These are phyloP conservation scores for Oncorhynchus nerka DNA, from an alignment of 2,113 vertebrate species.

Conservation along the genomic window DNA sequence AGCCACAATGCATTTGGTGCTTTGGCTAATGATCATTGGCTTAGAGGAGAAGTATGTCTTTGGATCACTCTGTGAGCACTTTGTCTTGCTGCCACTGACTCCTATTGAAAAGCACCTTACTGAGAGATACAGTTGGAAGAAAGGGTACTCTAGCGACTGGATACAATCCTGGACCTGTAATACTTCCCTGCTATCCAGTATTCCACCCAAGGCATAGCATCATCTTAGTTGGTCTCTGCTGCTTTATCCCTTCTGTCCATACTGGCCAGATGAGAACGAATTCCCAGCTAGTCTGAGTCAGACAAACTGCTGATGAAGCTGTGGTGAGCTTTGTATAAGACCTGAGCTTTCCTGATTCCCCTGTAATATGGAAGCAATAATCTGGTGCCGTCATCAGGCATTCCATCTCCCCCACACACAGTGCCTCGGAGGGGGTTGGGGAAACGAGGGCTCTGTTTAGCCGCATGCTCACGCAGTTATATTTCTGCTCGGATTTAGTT, in stretches of 20 bases:
- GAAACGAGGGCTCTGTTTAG: slow-evolving; percentile 15
- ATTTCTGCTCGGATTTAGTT: slow-evolving; percentile 39
- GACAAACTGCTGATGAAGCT: not conserved
- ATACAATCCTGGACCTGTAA: not conserved
- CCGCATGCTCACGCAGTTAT: not conserved
- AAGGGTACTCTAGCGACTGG: no score
- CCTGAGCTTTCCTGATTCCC: slow-evolving; percentile 13
- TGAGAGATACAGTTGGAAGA: no score
- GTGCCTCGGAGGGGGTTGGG: slow-evolving; percentile 42
- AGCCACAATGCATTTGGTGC: no score
- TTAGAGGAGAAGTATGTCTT: no score
- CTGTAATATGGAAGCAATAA: slow-evolving; percentile 34
- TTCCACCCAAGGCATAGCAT: no score
- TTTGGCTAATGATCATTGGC: no score
- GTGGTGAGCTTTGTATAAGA: not conserved
- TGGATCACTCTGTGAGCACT: no score
- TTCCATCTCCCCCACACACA: slow-evolving; percentile 34
- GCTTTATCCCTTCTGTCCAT: not conserved
- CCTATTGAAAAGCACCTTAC: no score
- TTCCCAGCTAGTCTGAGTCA: not conserved
- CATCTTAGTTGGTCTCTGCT: not conserved
- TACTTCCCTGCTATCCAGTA: no score
- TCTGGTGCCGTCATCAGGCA: slow-evolving; percentile 30
- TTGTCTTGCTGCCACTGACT: no score
- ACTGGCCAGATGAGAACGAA: not conserved